A percentile compares a stretch with the other conserved stretches of the same genome.
Conservation (phyloP, 1,140 invertebrate species). For the Belonocnema kinseyi region DNA sequence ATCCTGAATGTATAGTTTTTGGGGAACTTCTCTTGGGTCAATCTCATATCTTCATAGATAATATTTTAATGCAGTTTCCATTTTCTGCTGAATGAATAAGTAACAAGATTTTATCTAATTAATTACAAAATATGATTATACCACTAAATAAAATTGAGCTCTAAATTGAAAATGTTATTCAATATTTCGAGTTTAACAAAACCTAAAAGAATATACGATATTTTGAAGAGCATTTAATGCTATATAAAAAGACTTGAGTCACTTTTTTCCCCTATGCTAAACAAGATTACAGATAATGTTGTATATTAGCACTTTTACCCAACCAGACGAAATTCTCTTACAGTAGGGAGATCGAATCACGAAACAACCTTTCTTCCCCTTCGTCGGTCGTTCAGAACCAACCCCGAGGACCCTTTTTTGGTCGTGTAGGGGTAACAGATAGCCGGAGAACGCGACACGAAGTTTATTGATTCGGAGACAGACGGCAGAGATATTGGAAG, state of each 20-base stretch:
- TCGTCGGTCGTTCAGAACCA: conserved; percentile 27
- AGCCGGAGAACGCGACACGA: conserved; percentile 35
- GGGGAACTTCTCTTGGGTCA: too few species aligned
- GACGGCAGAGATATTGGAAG: conserved; percentile 45
- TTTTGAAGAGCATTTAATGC: neutral
- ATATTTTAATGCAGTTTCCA: too few species aligned
- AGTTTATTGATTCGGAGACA: conserved; percentile 49
- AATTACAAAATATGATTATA: neutral
- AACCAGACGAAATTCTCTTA: conserved; percentile 30
- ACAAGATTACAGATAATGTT: conserved; percentile 30
- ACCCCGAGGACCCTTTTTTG: conserved; percentile 26
- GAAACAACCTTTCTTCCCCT: conserved; percentile 31
- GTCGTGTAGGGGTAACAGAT: conserved; percentile 27
- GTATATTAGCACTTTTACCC: conserved; percentile 29
- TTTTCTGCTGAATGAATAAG: too few species aligned
- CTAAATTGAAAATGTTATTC: neutral
- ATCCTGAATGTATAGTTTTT: too few species aligned
- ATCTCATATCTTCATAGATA: too few species aligned
- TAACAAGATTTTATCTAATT: neutral
- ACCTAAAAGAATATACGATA: neutral
- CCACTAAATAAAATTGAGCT: neutral
- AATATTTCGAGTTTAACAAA: conserved; percentile 8
- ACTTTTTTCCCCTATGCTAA: conserved; percentile 24
- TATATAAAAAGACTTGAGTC: conserved; percentile 5
- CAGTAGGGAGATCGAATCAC: conserved; percentile 30